Percentiles rank a stretch among this genome's conserved stretches.
Evolutionary conservation across 2,797 vertebrate species (phyloP).

Genomic region (Sebastes glaucus): DNA sequence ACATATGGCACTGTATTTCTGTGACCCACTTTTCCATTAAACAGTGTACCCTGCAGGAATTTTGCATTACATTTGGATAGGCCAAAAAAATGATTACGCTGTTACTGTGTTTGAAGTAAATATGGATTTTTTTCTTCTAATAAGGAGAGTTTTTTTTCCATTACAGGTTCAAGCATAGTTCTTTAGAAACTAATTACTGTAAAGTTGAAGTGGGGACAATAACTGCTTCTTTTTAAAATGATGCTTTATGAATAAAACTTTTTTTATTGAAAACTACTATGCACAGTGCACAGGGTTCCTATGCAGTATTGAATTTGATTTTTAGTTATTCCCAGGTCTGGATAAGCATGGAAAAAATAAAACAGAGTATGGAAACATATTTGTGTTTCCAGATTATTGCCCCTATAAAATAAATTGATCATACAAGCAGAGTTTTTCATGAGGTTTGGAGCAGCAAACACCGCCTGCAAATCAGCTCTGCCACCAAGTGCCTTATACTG

Average conservation of each 20-base stretch:
- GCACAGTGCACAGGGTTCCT: background rate
- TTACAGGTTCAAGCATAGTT: background rate
- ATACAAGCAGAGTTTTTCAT: too few species aligned
- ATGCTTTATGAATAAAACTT: background rate
- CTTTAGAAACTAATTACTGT: background rate
- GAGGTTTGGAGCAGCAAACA: too few species aligned
- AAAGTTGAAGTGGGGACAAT: background rate
- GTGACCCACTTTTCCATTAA: conserved; percentile 74
- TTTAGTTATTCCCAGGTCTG: too few species aligned
- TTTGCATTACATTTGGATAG: conserved; percentile 37
- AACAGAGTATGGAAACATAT: too few species aligned
- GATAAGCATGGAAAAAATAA: too few species aligned
- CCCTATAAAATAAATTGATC: too few species aligned
- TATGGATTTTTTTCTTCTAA: background rate
- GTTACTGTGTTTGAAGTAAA: conserved; percentile 45
- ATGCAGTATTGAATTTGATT: too few species aligned
- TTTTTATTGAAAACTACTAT: background rate
- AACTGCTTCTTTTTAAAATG: background rate
- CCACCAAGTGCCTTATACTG: too few species aligned
- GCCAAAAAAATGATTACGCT: conserved; percentile 36
- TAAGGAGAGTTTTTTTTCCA: background rate
- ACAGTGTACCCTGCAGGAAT: conserved; percentile 54
- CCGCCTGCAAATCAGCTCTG: too few species aligned
- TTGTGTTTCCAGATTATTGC: too few species aligned
- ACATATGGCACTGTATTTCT: conserved; percentile 50